Evolutionary conservation across 2,888 invertebrate species (phyloP).

Genomic region (Phoenoteleia sp.): DNA sequence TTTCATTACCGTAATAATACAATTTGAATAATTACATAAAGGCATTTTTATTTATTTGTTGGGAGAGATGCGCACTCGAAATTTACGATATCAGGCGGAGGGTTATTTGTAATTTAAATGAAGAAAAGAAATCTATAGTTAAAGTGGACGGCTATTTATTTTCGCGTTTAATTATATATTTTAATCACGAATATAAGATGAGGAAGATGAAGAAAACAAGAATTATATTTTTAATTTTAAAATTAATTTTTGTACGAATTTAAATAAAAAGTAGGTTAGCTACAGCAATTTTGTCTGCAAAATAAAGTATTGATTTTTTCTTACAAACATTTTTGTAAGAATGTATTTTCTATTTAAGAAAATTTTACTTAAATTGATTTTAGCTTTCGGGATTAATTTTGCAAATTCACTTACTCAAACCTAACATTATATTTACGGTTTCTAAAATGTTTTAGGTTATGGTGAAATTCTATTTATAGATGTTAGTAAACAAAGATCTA

Average conservation of each 20-base stretch:
- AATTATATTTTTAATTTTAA: not conserved
- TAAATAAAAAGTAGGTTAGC: not conserved
- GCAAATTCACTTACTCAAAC: too few species aligned
- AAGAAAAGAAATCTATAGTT: not conserved
- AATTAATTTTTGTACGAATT: not conserved
- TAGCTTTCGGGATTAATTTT: too few species aligned
- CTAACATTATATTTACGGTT: too few species aligned
- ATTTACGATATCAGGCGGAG: slow-evolving; percentile 6
- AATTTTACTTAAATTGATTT: too few species aligned
- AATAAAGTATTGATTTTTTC: too few species aligned
- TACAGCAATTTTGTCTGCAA: too few species aligned
- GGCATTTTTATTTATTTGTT: slow-evolving; percentile 41
- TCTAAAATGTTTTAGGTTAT: too few species aligned
- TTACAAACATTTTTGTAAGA: too few species aligned
- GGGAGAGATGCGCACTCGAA: slow-evolving; percentile 14
- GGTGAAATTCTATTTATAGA: too few species aligned
- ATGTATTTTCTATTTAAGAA: too few species aligned
- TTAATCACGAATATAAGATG: not conserved
- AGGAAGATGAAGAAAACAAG: not conserved
- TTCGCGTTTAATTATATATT: slow-evolving; percentile 3
- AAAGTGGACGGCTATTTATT: not conserved
- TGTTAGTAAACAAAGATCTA: too few species aligned
- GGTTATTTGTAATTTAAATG: slow-evolving; percentile 25
- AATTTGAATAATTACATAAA: slow-evolving; percentile 56
- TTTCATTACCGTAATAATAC: slow-evolving; percentile 58